Percentiles rank a stretch among this genome's conserved stretches.
phyloP scores from a whole-genome alignment of 2,113 vertebrate genomes.

The Thamnophis sirtalis region DNA sequence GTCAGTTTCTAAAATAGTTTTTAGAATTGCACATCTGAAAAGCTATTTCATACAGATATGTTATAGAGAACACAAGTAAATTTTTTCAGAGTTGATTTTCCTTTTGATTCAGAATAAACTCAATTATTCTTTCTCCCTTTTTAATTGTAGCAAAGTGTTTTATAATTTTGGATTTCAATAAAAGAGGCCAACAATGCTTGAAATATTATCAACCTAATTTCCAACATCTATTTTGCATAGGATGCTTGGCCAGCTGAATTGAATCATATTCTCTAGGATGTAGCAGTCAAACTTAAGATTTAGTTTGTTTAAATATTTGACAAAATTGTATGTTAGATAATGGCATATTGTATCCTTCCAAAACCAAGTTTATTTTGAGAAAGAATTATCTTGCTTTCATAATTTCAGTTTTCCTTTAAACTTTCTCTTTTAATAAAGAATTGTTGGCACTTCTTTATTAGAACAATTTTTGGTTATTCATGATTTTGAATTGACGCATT shows the following conservation, averaged over 20 bases:
- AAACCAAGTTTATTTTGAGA: neutral
- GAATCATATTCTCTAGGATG: neutral
- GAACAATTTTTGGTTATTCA: neutral
- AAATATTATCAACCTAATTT: neutral
- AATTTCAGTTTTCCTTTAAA: neutral
- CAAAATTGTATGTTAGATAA: neutral
- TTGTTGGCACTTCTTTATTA: neutral
- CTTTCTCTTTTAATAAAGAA: neutral
- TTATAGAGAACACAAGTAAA: neutral
- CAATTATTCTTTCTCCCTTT: neutral
- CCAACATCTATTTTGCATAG: neutral
- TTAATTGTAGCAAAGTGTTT: neutral
- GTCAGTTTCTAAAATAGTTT: neutral
- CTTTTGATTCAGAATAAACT: neutral
- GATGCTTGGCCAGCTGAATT: neutral
- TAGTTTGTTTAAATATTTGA: neutral
- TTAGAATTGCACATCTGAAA: neutral
- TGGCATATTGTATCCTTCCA: neutral
- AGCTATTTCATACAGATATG: neutral
- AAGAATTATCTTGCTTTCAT: neutral
- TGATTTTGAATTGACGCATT: neutral
- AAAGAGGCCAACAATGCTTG: neutral
- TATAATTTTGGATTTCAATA: neutral
- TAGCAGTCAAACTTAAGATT: neutral
- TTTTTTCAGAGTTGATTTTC: neutral